Evolutionary conservation across 2,888 invertebrate genomes (phyloP), one percentile per base, ranked within the genome.

Genomic region (Orthosia gracilis): DNA sequence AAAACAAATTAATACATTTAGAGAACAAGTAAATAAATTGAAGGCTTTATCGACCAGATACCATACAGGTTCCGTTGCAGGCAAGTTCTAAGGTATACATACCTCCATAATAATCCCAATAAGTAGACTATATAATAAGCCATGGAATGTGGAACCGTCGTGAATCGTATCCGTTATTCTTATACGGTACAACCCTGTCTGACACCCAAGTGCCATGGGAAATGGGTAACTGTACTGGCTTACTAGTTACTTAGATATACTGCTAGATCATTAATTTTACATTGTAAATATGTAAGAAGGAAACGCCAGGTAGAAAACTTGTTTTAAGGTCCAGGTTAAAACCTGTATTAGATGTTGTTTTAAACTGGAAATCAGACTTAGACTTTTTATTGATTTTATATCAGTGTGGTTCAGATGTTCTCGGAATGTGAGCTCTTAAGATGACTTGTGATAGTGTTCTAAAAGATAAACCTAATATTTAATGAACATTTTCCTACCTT

Each of bases 161-260:
- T n/a, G 52, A 50, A 40, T n/a, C 15, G 47, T 52, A 55, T 57
- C 86, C 87, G 86, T 87, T 86, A 87, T 26, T 54, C 58, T 45
- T 50, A 54, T 76, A 73, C 77, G 74, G 77, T 82, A 66, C 52
- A 71, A 62, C 81, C 70, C 85, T 40, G 40, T 40, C 66, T 31
- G 76, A 66, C 62, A 78, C 71, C 49, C 11, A 64, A 76, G 59
- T 58, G 62, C 45, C 84, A 78, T 82, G 86, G 87, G 87, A 86
- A 81, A 78, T 73, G 4, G 45, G 49, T 82, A 87, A 86, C 82
- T 66, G 87, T 82, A 64, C 62, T 17, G 45, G n/a, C 26, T 26
- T n/a, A 45, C 57, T n/a, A 23, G n/a, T 21, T 57, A 50, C n/a
- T 54, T 49, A 26, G n/a, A n/a, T 50, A 21, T 63, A 54, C 57